Base-by-base conservation (phyloP, 2,797 vertebrate genomes). In the Podarcis siculus region DNA sequence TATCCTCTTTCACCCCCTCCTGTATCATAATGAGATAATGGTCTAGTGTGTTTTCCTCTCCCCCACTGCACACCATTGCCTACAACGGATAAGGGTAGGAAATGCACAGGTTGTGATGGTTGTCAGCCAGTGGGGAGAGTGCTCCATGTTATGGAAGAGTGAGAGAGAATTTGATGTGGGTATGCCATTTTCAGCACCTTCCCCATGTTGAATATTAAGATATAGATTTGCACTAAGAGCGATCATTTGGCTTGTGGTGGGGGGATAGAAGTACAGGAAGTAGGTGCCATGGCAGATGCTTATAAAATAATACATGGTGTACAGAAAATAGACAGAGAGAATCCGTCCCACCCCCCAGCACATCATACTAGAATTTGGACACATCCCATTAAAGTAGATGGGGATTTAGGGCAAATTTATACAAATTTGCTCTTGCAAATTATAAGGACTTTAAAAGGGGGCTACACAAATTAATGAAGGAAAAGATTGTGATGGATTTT, bases 161-260 rank as follows among this genome's bases (percentile, higher is more conserved):
- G 2, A 17, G 15, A 72, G 15, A 6, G 1, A 35, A 15, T 72
- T 6, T 17, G 6, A 32, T 0, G 5, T 1, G n/a, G n/a, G 4
- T 35, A n/a, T 72, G 15, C 69, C n/a, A 25, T 67, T 67, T 67
- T 23, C 23, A 67, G 49, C 13, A 55, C 49, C 13, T 55, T 32
- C 69, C 67, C n/a, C n/a, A 17, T 32, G n/a, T 12, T 71, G n/a
- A 32, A 15, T 55, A 55, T 55, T 55, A 55, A 55, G 49, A 55
- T 55, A 71, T 15, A 71, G 30, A 30, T n/a, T n/a, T n/a, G 32
- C 30, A 71, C 32, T 30, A 32, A 71, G 69, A 71, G 69, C 3
- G 17, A 15, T 72, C 32, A 35, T 32, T 55, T 55, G 13, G 49
- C 49, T 55, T 55, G 49, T 55, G 49, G 49, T 15, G 49, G 13